Conservation (phyloP, 2,113 vertebrate genomes). For the Hydrolagus affinis region DNA sequence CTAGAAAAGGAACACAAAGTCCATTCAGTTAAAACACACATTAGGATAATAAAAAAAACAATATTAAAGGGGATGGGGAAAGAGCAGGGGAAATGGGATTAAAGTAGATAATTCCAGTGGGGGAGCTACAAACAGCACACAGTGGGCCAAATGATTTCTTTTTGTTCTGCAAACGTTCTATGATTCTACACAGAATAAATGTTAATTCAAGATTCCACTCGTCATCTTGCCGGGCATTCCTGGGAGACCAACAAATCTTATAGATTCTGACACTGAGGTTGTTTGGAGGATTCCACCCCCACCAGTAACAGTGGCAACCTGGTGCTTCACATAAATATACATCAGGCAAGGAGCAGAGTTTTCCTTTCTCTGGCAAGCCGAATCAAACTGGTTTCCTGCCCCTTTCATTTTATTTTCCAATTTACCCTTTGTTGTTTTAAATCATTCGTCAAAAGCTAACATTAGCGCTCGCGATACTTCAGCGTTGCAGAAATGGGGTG, state of each 20-base stretch:
- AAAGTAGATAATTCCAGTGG: too few species aligned
- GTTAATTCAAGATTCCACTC: background rate
- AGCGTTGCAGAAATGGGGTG: background rate
- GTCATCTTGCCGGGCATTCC: background rate
- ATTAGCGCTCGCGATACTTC: background rate
- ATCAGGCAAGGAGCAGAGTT: background rate
- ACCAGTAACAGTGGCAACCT: background rate
- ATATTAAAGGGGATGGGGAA: too few species aligned
- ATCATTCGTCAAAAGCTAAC: background rate
- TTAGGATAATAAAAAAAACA: too few species aligned
- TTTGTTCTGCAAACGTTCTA: too few species aligned
- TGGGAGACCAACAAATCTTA: background rate
- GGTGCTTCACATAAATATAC: background rate
- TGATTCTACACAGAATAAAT: too few species aligned
- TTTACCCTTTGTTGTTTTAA: background rate
- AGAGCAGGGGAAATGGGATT: too few species aligned
- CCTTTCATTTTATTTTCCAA: background rate
- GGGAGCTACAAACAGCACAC: too few species aligned
- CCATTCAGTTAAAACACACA: too few species aligned
- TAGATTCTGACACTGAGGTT: background rate
- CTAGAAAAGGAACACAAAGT: too few species aligned
- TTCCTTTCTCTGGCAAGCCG: background rate
- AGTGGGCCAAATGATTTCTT: too few species aligned
- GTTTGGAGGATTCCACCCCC: background rate
- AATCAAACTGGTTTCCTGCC: background rate